Conservation (phyloP, 2,888 invertebrate genomes). For the Myopa tessellatipennis region DNA sequence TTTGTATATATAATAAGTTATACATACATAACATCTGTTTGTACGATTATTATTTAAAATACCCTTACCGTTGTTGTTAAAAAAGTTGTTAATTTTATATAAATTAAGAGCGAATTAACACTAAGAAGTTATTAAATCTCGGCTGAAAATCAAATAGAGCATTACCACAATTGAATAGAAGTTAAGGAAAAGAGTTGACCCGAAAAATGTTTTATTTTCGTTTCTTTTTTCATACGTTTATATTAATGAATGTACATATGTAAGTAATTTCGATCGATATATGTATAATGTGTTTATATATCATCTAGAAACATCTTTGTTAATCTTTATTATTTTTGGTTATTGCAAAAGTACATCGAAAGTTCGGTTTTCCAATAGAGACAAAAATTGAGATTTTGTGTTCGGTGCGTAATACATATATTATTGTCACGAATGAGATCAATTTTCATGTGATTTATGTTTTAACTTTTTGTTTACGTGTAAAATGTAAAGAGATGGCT, state of each 20-base stretch:
- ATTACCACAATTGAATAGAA: slow-evolving; percentile 23
- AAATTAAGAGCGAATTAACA: slow-evolving; percentile 34
- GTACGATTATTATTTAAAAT: neutral
- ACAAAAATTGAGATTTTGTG: slow-evolving; percentile 42
- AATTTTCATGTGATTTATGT: neutral
- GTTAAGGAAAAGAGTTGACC: slow-evolving; percentile 48
- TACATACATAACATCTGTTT: neutral
- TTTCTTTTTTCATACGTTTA: slow-evolving; percentile 46
- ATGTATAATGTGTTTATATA: neutral
- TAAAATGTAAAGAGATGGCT: slow-evolving; percentile 51
- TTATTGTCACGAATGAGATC: slow-evolving; percentile 22
- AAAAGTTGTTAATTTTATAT: slow-evolving; percentile 30
- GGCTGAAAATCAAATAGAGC: slow-evolving; percentile 30
- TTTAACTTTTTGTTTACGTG: neutral
- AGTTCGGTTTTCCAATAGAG: slow-evolving; percentile 18
- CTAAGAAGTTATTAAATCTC: slow-evolving; percentile 28
- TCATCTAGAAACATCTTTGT: neutral
- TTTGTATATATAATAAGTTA: neutral
- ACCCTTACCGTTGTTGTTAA: slow-evolving; percentile 30
- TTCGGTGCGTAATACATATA: slow-evolving; percentile 39
- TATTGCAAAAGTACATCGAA: slow-evolving; percentile 60
- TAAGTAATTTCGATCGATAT: neutral
- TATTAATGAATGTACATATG: slow-evolving; percentile 31
- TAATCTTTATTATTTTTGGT: slow-evolving; percentile 56
- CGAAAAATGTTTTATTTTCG: slow-evolving; percentile 68